Base-by-base conservation (phyloP, 2,888 invertebrate species). In the Cerastis leucographa region DNA sequence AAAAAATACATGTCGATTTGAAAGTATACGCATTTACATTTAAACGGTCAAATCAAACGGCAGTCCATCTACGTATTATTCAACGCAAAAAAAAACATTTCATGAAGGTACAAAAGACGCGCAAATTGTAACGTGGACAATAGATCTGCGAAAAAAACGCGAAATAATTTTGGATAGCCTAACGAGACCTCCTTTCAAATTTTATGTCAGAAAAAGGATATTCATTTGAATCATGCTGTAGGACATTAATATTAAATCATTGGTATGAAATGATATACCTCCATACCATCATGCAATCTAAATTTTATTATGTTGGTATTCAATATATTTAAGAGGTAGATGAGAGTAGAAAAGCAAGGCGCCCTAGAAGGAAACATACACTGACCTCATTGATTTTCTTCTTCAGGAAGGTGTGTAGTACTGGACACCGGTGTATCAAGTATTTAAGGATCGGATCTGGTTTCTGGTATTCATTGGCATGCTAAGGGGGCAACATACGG, bases 71-170 rank as follows among this genome's bases (percentile, higher is more conserved):
- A 42, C 61, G 12, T 61, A 17, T 25, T 17, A 79, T 68, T 42
- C 29, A 69, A 51, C 17, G 22, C 12, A 17, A 25, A 35, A 35
- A 35, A 35, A 35, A 35, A 49, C 22, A 61, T 69, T 68, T 61
- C 12, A 29, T 17, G 6, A 51, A 25, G 35, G 61, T 42, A 61
- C 49, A 51, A 79, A 78, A 44, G 70, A 66, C 42, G 70, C 69
- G 61, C 42, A 61, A 80, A 80, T 62, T 71, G 62, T 77, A n/a
- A 62, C 25, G 51, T 44, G 70, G 44, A 76, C 79, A 68, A 76
- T 35, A 49, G 59, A 61, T 2, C 62, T 51, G 42, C 17, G 42
- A 29, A 42, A 49, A n/a, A 42, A 70, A 51, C 22, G 51, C 35
- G 42, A 51, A 79, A 62, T 17, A 79, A 61, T 61, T 49, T 78